Base-by-base conservation (phyloP, 2,888 invertebrate species). In the Ophraella communa region DNA sequence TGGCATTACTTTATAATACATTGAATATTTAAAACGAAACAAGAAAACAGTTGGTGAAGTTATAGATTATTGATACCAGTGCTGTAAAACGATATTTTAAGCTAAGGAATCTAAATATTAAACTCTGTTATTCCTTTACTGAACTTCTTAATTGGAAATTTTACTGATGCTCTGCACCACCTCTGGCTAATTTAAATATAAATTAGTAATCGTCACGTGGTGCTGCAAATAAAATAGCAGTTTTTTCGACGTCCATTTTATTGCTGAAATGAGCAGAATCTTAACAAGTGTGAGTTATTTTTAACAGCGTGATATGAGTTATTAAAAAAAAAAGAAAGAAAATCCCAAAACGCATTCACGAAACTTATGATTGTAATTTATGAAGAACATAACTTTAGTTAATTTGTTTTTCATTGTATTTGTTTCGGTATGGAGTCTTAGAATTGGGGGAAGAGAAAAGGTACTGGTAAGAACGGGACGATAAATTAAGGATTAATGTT, bases 121-220 rank as follows among this genome's bases (percentile, higher is more conserved):
- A n/a, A n/a, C n/a, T n/a, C n/a, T n/a, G n/a, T n/a, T n/a, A n/a
- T n/a, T n/a, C n/a, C n/a, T n/a, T n/a, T n/a, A n/a, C n/a, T n/a
- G n/a, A n/a, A n/a, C n/a, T n/a, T n/a, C n/a, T n/a, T n/a, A 23
- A 47, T n/a, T 49, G 23, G 24, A 49, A 23, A 7, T 14, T n/a
- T 4, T n/a, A 5, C n/a, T 23, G 23, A 23, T 7, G 4, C 24
- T 24, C 23, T 23, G 14, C 23, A 11, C 23, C 24, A 10, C 23
- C 24, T n/a, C 49, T 18, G 35, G 60, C 55, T 66, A 68, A 68
- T 70, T 70, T 67, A 69, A 69, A 67, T 65, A 65, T 64, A 64
- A 68, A 70, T 70, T 70, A 70, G 56, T 62, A 70, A 69, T 68
- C 72, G 62, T 66, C 65, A 54, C 69, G 63, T 67, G 69, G 61